A percentile compares a stretch with the other conserved stretches of the same genome.
Conservation (phyloP, 2,113 vertebrate species). For the Brachyistius frenatus region DNA sequence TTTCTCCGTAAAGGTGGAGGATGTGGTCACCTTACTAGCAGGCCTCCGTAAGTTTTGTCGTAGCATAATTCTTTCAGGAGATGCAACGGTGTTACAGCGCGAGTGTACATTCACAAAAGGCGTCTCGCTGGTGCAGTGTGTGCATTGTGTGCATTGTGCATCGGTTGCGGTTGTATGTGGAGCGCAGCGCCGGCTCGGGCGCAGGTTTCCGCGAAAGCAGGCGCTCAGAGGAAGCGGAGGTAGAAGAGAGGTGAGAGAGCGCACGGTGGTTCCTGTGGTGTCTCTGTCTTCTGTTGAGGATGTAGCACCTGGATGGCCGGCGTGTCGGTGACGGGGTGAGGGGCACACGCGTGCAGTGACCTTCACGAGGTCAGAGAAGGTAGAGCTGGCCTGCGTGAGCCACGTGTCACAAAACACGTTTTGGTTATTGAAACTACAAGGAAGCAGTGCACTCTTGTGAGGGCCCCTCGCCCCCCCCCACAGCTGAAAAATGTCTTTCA, state of each 20-base stretch:
- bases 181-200: slow-evolving; percentile 27
- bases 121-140: not conserved
- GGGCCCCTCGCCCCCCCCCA: too few species aligned
- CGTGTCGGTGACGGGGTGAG: slow-evolving; percentile 7
- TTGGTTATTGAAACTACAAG: too few species aligned
- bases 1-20: slow-evolving; percentile 74
- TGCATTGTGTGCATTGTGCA: slow-evolving; percentile 59
- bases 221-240: slow-evolving; percentile 47
- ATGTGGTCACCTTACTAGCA: slow-evolving; percentile 72
- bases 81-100: slow-evolving; percentile 29
- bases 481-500: too few species aligned
- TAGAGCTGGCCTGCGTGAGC: slow-evolving; percentile 8
- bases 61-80: slow-evolving; percentile 39
- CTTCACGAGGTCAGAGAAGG: slow-evolving; percentile 23
- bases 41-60: slow-evolving; percentile 30
- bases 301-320: slow-evolving; percentile 54
- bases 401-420: not conserved
- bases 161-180: slow-evolving; percentile 62
- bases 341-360: slow-evolving; percentile 12
- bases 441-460: too few species aligned
- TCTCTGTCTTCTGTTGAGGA: slow-evolving; percentile 41
- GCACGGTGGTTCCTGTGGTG: slow-evolving; percentile 72
- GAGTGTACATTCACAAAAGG: slow-evolving; percentile 40
- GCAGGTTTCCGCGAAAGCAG: slow-evolving; percentile 76
- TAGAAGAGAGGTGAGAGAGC: slow-evolving; percentile 62